Percentiles rank a stretch among this genome's conserved stretches.
These are phyloP conservation scores for Pseudopodoces humilis DNA, from an alignment of 2,113 vertebrate genomes.

Conservation along the genomic window DNA sequence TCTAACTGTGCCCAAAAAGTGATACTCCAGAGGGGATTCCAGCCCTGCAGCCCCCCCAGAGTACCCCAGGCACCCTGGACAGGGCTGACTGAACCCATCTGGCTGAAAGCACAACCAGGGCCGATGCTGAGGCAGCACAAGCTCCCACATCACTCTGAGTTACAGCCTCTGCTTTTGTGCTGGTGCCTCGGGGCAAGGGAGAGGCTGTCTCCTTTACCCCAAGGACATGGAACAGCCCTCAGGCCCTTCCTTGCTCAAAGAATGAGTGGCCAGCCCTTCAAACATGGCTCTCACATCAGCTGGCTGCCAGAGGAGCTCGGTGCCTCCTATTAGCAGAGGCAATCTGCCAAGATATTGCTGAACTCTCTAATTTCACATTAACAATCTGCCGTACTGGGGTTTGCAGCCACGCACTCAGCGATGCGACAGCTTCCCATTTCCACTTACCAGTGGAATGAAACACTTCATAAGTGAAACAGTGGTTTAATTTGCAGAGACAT, in stretches of 20 bases:
- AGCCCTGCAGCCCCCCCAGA: neutral
- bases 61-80: neutral
- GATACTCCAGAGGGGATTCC: neutral
- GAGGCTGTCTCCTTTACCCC: neutral
- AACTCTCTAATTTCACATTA: conserved; percentile 17
- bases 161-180: neutral
- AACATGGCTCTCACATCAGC: neutral
- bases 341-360: neutral
- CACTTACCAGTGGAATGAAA: neutral
- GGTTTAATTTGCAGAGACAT: neutral
- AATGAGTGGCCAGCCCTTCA: neutral
- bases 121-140: neutral
- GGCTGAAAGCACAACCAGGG: neutral
- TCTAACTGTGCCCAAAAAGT: neutral
- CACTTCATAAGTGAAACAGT: neutral
- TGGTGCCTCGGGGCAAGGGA: neutral
- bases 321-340: neutral
- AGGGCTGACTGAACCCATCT: neutral
- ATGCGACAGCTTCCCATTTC: neutral
- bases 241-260: neutral
- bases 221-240: neutral
- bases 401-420: neutral
- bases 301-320: neutral
- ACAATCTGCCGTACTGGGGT: neutral
- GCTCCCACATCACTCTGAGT: neutral